Percentiles rank a stretch among this genome's conserved stretches.
phyloP scores from a whole-genome alignment of 1,140 invertebrate genomes.

The Drosophila kikkawai region DNA sequence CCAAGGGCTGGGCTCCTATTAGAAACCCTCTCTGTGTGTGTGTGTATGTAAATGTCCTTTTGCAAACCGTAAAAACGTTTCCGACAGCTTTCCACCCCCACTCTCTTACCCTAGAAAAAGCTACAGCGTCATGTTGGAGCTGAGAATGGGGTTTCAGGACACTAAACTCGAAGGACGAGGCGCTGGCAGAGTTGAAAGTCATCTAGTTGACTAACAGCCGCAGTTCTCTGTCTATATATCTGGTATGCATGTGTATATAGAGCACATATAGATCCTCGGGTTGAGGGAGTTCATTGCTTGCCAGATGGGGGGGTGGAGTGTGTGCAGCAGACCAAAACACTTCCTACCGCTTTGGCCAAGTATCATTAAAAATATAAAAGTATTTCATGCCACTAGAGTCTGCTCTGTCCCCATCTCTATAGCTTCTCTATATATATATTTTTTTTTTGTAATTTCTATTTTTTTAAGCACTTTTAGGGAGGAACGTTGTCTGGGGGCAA shows the following conservation, averaged over 20 bases:
- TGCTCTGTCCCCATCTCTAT: conserved; percentile 5
- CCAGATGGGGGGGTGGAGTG: conserved; percentile 52
- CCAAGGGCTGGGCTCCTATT: conserved; percentile 9
- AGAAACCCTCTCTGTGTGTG: conserved; percentile 8
- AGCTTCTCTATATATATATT: conserved; percentile 3
- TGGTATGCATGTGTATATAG: conserved; percentile 11
- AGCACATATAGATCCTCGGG: conserved; percentile 5
- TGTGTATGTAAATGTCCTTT: conserved; percentile 73
- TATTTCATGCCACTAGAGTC: conserved; percentile 66
- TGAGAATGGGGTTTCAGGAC: conserved; percentile 15
- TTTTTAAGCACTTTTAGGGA: conserved; percentile 47
- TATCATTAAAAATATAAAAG: conserved; percentile 84
- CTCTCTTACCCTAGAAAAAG: conserved; percentile 13
- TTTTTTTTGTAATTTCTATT: conserved; percentile 42
- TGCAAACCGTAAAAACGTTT: conserved; percentile 80
- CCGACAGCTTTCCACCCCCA: conserved; percentile 53
- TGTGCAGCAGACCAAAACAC: conserved; percentile 83
- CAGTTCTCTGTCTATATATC: conserved; percentile 13
- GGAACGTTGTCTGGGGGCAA: conserved; percentile 48
- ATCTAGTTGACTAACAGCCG: conserved; percentile 71
- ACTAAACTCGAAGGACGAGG: conserved; percentile 5
- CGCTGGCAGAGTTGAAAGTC: conserved; percentile 69
- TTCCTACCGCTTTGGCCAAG: conserved; percentile 82
- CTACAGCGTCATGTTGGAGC: conserved; percentile 54
- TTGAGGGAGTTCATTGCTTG: conserved; percentile 69